Evolutionary conservation across 64 coral and sea anemone genomes (phyloP).

Genomic region (Dendrophyllia cribrosa): DNA sequence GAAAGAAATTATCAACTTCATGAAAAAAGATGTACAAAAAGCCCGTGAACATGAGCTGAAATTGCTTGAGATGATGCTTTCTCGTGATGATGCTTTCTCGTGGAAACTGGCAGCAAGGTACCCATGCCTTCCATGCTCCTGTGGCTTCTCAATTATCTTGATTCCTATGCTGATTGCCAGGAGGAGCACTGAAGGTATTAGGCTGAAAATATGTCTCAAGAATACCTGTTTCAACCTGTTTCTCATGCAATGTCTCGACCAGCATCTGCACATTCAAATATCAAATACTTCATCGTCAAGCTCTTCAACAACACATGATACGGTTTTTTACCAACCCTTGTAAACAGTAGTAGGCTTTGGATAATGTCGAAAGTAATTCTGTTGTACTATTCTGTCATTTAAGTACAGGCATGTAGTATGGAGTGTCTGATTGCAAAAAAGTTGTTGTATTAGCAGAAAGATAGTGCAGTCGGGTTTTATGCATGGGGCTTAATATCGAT

Average conservation of each 20-base stretch:
- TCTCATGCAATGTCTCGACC: conserved; percentile 42
- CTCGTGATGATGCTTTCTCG: neutral
- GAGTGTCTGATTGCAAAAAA: conserved; percentile 14
- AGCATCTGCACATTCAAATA: conserved; percentile 43
- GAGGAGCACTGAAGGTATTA: too few species aligned
- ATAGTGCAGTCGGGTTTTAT: conserved; percentile 23
- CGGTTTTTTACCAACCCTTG: neutral
- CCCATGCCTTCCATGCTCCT: neutral
- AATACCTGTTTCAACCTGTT: conserved; percentile 52
- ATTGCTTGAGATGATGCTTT: neutral
- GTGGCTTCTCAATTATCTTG: neutral
- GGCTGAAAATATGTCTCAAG: neutral
- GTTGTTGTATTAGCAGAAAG: conserved; percentile 26
- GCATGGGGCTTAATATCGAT: conserved; percentile 3
- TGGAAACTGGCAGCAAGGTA: neutral
- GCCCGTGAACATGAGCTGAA: too few species aligned
- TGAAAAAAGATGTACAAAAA: neutral
- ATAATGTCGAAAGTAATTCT: conserved; percentile 1
- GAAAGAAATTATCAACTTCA: neutral
- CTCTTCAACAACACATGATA: conserved; percentile 22
- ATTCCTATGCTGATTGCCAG: too few species aligned
- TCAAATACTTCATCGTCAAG: conserved; percentile 49
- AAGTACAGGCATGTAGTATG: neutral
- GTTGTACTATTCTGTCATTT: conserved; percentile 33
- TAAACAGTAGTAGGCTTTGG: neutral